These are phyloP conservation scores for Corynorhinus townsendii DNA, from an alignment of 2,113 vertebrate species.

Conservation along the genomic window DNA sequence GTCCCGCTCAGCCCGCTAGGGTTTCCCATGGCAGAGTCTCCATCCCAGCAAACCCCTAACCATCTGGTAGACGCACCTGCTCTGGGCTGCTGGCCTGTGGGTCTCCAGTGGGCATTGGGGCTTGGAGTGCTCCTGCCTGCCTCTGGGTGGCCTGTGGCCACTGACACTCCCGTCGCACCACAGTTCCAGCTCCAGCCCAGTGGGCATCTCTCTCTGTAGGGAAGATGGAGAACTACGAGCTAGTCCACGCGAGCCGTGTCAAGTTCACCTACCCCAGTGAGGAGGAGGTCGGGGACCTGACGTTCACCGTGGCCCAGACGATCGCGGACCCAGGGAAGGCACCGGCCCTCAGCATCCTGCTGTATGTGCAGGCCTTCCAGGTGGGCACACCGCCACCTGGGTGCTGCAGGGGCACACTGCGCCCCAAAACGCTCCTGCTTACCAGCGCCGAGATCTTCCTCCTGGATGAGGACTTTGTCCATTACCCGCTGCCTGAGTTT, in stretches of 20 bases:
- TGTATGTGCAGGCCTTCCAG: slow-evolving; percentile 95
- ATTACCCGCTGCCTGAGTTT: slow-evolving; percentile 95
- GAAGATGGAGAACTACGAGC: slow-evolving; percentile 98
- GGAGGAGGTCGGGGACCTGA: slow-evolving; percentile 97
- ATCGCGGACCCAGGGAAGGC: slow-evolving; percentile 80
- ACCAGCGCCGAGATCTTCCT: slow-evolving; percentile 93
- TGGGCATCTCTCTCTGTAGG: slow-evolving; percentile 81
- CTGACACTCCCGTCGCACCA: neutral
- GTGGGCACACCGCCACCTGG: slow-evolving; percentile 76
- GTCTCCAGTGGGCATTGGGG: accelerated
- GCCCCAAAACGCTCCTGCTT: slow-evolving; percentile 92
- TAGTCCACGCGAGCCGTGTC: slow-evolving; percentile 96
- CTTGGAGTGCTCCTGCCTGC: neutral
- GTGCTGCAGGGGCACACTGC: slow-evolving; percentile 74
- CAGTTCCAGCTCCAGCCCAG: neutral
- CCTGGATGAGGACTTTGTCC: slow-evolving; percentile 95
- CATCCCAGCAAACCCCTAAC: neutral
- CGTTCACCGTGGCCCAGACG: slow-evolving; percentile 93
- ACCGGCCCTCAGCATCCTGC: slow-evolving; percentile 89
- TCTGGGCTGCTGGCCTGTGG: neutral
- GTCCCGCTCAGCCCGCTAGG: neutral
- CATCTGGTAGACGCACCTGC: neutral
- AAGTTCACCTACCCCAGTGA: slow-evolving; percentile 98
- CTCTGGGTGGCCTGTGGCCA: neutral
- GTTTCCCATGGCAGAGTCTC: neutral